Evolutionary conservation across 2,797 vertebrate genomes (phyloP).

Genomic region (Lepidocolaptes lacrymiger): DNA sequence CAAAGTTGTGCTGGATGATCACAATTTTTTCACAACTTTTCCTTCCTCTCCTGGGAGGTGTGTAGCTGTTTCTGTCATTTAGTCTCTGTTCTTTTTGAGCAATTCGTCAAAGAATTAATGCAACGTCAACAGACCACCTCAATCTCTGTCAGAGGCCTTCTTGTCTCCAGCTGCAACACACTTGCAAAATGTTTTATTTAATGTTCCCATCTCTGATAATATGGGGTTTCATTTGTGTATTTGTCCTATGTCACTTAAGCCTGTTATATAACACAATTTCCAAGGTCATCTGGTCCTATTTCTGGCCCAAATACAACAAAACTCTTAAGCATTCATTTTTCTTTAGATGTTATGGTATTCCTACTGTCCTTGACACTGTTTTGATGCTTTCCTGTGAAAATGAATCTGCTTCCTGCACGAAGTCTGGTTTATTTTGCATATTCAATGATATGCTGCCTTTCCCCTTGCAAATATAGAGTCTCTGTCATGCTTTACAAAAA

Average conservation of each 20-base stretch:
- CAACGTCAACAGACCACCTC: background rate
- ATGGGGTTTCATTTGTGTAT: background rate
- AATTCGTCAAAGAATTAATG: constrained; percentile 43
- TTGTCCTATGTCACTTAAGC: background rate
- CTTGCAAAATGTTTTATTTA: background rate
- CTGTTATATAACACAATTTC: background rate
- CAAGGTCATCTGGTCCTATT: background rate
- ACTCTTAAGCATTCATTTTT: background rate
- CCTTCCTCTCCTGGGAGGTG: background rate
- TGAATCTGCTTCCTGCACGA: background rate
- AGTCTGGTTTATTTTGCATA: background rate
- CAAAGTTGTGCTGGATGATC: constrained; percentile 33
- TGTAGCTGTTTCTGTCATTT: constrained; percentile 63
- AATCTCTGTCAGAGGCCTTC: background rate
- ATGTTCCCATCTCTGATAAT: background rate
- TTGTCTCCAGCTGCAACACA: background rate
- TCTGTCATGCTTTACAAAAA: background rate
- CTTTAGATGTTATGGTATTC: background rate
- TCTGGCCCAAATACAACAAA: background rate
- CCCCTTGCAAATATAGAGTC: background rate
- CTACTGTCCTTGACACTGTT: background rate
- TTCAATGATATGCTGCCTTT: background rate
- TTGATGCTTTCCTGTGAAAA: background rate
- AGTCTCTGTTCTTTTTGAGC: constrained; percentile 9
- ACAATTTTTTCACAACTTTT: constrained; percentile 47